A percentile compares a stretch with the other conserved stretches of the same genome.
Evolutionary conservation across 2,888 invertebrate genomes (phyloP).

Genomic region (Fragum whitleyi): DNA sequence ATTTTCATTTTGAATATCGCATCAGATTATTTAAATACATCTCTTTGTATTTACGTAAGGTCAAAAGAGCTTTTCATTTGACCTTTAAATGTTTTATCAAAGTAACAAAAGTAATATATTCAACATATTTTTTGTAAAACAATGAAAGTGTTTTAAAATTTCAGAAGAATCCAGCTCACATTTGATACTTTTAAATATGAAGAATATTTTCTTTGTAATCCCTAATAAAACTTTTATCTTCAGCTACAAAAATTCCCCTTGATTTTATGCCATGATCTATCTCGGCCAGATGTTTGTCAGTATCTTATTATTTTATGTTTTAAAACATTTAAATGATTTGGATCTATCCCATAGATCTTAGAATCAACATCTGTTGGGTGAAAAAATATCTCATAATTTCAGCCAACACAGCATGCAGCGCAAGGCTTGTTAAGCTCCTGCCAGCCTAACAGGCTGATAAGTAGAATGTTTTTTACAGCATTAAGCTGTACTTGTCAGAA

Average conservation of each 20-base stretch:
- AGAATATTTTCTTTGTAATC: too few relatives aligned
- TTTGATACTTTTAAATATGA: too few relatives aligned
- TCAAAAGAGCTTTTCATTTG: too few relatives aligned
- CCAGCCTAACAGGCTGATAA: slow-evolving; percentile 39
- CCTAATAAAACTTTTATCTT: not conserved
- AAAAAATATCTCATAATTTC: slow-evolving; percentile 21
- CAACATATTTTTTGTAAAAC: too few relatives aligned
- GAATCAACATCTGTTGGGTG: slow-evolving; percentile 30
- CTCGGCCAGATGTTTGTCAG: slow-evolving; percentile 46
- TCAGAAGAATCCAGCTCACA: too few relatives aligned
- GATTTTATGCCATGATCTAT: slow-evolving; percentile 28
- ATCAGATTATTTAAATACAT: too few relatives aligned
- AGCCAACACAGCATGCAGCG: slow-evolving; percentile 32
- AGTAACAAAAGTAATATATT: too few relatives aligned
- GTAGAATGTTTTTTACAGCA: slow-evolving; percentile 26
- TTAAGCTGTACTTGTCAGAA: slow-evolving; percentile 27
- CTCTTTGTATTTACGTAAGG: too few relatives aligned
- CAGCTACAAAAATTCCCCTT: not conserved
- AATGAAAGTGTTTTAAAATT: too few relatives aligned
- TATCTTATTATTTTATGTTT: slow-evolving; percentile 41
- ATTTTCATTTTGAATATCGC: too few relatives aligned
- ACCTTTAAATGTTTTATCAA: too few relatives aligned
- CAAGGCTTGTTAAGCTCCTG: slow-evolving; percentile 27
- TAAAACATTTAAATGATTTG: slow-evolving; percentile 37
- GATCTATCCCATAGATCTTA: slow-evolving; percentile 35